Evolutionary conservation across 1,140 invertebrate genomes (phyloP).

Genomic region (Heliconius eleuchia): DNA sequence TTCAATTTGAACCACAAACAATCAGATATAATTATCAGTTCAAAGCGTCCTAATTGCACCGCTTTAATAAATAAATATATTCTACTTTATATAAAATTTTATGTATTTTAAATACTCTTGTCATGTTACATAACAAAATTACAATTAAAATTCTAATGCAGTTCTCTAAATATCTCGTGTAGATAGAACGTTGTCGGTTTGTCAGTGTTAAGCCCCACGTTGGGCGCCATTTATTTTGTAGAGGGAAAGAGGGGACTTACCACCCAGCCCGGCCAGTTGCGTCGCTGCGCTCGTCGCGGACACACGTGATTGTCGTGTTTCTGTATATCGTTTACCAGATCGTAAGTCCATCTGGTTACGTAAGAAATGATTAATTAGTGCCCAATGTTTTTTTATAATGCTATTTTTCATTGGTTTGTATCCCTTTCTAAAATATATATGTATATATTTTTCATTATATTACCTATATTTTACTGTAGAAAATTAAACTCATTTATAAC

Average conservation of each 20-base stretch:
- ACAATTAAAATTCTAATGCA: not conserved
- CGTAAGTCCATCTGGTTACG: conserved; percentile 64
- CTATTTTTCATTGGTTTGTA: conserved; percentile 27
- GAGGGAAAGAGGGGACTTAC: conserved; percentile 40
- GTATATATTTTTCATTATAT: not conserved
- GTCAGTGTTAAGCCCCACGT: conserved; percentile 44
- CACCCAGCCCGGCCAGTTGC: conserved; percentile 56
- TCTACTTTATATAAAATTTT: not conserved
- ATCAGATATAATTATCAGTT: too few species aligned
- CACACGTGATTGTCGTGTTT: conserved; percentile 41
- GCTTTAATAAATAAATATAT: not conserved
- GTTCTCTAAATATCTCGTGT: not conserved
- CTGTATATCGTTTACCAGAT: conserved; percentile 54
- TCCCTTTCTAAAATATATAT: not conserved
- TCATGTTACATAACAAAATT: not conserved
- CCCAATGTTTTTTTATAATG: conserved; percentile 33
- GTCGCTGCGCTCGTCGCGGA: conserved; percentile 59
- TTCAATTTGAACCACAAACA: too few species aligned
- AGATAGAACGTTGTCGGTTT: conserved; percentile 16
- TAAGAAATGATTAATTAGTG: conserved; percentile 44
- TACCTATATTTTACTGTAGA: not conserved
- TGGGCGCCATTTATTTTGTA: conserved; percentile 58
- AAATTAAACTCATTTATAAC: not conserved
- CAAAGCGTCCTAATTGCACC: too few species aligned
- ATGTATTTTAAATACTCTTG: not conserved